Percentiles rank a stretch among this genome's conserved stretches.
phyloP scores from a whole-genome alignment of 1,140 invertebrate genomes.

The Notospermus geniculatus region DNA sequence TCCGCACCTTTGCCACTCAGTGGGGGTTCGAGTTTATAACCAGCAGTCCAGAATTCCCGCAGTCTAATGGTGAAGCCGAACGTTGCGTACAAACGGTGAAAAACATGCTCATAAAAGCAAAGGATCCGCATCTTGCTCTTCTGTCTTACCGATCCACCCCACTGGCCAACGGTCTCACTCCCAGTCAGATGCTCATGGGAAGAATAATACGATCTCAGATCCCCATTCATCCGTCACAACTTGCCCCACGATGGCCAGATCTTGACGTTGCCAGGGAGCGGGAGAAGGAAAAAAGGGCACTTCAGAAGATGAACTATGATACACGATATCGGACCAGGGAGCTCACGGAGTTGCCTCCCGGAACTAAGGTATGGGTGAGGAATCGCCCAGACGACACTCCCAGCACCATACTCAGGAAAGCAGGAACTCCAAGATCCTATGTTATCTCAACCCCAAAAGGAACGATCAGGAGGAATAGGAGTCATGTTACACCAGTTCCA shows the following conservation, averaged over 20 bases:
- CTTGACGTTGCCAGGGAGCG: not conserved
- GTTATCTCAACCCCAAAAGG: not conserved
- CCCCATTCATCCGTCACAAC: not conserved
- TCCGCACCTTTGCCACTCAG: conserved; percentile 22
- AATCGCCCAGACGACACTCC: not conserved
- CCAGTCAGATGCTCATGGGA: not conserved
- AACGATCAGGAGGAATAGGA: not conserved
- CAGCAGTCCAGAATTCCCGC: conserved; percentile 21
- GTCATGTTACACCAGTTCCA: too few relatives aligned
- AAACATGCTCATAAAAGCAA: conserved; percentile 14
- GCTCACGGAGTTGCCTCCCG: not conserved
- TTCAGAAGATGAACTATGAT: not conserved
- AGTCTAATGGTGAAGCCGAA: conserved; percentile 27
- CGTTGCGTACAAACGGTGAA: conserved; percentile 26
- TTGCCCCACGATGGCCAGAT: not conserved
- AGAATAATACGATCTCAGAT: not conserved
- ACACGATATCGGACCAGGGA: not conserved
- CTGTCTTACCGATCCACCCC: not conserved
- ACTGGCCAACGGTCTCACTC: not conserved
- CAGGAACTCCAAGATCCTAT: not conserved
- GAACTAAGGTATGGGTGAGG: not conserved
- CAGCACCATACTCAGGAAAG: not conserved
- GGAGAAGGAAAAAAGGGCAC: not conserved
- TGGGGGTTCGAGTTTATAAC: conserved; percentile 28
- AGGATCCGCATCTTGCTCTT: not conserved